Conservation (phyloP, 2,888 invertebrate species). For the Bugulina stolonifera region DNA sequence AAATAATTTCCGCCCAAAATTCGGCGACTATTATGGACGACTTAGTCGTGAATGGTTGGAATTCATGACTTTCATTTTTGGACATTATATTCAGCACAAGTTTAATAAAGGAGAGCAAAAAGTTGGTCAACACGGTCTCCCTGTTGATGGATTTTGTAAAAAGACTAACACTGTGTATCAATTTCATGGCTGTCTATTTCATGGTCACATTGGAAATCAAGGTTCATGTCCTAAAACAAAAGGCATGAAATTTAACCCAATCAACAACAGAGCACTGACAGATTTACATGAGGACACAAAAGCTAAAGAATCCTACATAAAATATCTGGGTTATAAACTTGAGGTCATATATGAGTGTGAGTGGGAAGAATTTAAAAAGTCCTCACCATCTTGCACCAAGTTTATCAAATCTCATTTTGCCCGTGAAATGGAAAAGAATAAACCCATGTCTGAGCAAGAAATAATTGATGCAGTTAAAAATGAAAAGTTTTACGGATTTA, state of each 20-base stretch:
- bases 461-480: background rate
- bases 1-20: background rate
- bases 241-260: background rate
- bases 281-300: background rate
- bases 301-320: background rate
- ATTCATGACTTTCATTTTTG: background rate
- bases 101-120: background rate
- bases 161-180: background rate
- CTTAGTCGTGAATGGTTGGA: background rate
- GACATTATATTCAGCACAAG: background rate
- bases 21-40: background rate
- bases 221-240: background rate
- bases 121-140: background rate
- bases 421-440: background rate
- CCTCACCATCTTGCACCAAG: background rate
- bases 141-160: background rate
- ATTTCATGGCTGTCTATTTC: constrained; percentile 1
- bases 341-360: background rate
- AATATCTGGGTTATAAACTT: background rate
- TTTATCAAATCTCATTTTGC: background rate
- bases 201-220: background rate
- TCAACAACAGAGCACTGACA: background rate
- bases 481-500: background rate
- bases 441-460: background rate
- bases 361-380: background rate